Evolutionary conservation across 2,797 vertebrate genomes (phyloP), one percentile per base, ranked within the genome.

Genomic region (Champsocephalus esox): DNA sequence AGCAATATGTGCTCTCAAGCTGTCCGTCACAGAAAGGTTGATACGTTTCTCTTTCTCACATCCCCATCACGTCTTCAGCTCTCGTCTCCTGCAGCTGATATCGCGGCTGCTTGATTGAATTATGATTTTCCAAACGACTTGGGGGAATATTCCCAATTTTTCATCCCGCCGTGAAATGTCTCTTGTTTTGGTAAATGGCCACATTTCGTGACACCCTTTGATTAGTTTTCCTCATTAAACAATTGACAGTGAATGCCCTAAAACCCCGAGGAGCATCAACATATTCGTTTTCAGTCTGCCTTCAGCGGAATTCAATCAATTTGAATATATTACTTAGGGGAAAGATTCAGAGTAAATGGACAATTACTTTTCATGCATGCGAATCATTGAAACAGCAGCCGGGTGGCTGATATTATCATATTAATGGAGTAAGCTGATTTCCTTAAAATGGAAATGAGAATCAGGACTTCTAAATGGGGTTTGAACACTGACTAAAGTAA

Each of bases 211-310:
- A 73, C 81, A 79, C 51, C 14, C 65, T 87, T 88, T 88, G 83
- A 91, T 87, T 82, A 50, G 75, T 83, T 88, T 87, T 79, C 52
- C 78, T 88, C 71, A 85, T 89, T 79, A 76, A 89, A 89, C 79
- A 87, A 82, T 80, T 89, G 84, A 80, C 76, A 72, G 70, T 48
- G 49, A 86, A 81, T 70, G 68, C 58, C 41, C 24, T 19, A 64
- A 67, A 79, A 78, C 66, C 65, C 66, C 1, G 28, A 68, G 66
- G 68, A 83, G 58, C 16, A 61, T 80, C 80, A 85, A 57, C 70
- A 77, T 72, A 80, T 88, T 77, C 45, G 50, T 76, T 84, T 83
- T 69, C 51, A 68, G 67, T 24, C 63, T 57, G 73, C 78, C 77
- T 79, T 38, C 59, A 79, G 82, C 71, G 64, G 34, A 85, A 82